A percentile compares a stretch with the other conserved stretches of the same genome.
phyloP scores from a whole-genome alignment of 2,113 vertebrate species.

The Passer domesticus region DNA sequence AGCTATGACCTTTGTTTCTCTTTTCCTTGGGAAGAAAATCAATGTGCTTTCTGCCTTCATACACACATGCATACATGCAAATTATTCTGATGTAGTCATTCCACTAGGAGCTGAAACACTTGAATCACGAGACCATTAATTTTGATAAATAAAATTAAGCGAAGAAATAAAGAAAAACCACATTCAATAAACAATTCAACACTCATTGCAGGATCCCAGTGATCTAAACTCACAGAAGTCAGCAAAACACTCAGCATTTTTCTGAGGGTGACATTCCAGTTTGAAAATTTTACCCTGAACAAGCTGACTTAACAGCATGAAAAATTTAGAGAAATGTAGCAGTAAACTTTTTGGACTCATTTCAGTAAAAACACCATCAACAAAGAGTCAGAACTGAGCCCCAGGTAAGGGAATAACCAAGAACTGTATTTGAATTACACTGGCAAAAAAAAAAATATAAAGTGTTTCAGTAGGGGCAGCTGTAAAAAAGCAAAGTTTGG shows the following conservation, averaged over 20 bases:
- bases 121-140: background rate
- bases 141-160: background rate
- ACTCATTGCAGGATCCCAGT: background rate
- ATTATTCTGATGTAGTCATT: constrained; percentile 11
- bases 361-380: background rate
- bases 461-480: background rate
- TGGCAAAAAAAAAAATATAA: background rate
- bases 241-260: background rate
- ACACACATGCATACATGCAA: background rate
- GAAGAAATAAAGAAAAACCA: background rate
- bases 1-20: constrained; percentile 53
- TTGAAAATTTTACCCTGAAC: background rate
- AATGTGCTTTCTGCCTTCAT: constrained; percentile 36
- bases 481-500: background rate
- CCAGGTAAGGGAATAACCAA: background rate
- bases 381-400: background rate
- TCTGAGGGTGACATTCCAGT: background rate
- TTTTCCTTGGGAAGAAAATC: constrained; percentile 48
- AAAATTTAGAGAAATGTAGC: background rate
- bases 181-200: background rate
- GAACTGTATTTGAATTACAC: background rate
- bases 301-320: background rate
- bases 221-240: background rate
- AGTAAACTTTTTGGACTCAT: background rate
- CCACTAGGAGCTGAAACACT: constrained; percentile 6